phyloP scores from a whole-genome alignment of 2,113 vertebrate species.

The Neotragus pygmaeus region DNA sequence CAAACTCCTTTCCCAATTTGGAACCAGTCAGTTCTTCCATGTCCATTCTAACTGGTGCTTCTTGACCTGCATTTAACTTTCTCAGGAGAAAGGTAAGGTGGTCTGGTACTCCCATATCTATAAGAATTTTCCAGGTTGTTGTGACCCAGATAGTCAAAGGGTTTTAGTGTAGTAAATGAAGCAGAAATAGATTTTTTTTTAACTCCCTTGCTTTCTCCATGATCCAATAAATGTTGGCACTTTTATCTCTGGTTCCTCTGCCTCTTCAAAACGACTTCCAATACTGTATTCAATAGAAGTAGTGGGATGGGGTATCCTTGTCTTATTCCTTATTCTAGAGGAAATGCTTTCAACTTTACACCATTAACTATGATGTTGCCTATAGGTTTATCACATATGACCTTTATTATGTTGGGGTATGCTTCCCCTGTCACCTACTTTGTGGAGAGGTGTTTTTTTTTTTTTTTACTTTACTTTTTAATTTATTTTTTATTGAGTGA shows the following conservation, averaged over 20 bases:
- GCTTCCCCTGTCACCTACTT: background rate
- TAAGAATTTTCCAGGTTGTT: background rate
- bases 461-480: background rate
- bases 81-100: background rate
- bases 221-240: background rate
- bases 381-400: background rate
- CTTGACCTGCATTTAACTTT: background rate
- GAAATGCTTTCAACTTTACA: background rate
- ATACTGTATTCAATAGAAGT: background rate
- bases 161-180: background rate
- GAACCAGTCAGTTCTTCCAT: background rate
- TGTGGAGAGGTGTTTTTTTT: background rate
- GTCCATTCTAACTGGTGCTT: background rate
- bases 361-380: background rate
- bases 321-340: background rate
- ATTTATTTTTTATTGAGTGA: background rate
- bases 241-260: background rate
- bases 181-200: background rate
- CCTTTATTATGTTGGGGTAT: background rate
- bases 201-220: background rate
- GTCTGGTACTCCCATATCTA: background rate
- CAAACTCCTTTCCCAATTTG: background rate
- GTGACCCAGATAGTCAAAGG: background rate
- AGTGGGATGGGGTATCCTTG: background rate
- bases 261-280: background rate